Base-by-base conservation (phyloP, 2,113 vertebrate genomes). In the Pagrus major region DNA sequence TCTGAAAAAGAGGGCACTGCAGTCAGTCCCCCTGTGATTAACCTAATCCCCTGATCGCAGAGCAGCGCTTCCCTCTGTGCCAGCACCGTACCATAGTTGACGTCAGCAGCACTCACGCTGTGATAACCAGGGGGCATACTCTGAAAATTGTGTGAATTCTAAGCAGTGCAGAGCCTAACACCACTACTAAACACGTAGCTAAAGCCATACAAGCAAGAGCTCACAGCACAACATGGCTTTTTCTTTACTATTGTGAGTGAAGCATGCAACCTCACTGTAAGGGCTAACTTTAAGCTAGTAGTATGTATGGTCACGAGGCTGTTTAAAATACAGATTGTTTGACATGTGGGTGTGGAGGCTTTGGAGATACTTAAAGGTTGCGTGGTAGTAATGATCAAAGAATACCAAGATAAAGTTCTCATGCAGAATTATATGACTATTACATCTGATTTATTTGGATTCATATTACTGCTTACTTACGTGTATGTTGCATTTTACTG, bases 1-100 rank as follows among this genome's bases (percentile, higher is more conserved):
- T 65, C 68, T 83, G 74, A 90, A 88, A 81, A 89, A 76, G 65
- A 86, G 88, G 89, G 72, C 84, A 74, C 31, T 76, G 80, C 86
- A 73, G 82, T 83, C 74, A 71, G 75, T 69, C 65, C 75, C 77
- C 42, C 80, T 65, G 88, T 86, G 85, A 88, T 91, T 76, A 90
- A 88, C 86, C 84, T 88, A 87, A 90, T 92, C 89, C 88, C 64
- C 71, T 70, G 29, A 55, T 71, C 47, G 23, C 81, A 78, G 75
- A 75, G 86, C 44, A 23, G 77, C 29, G 33, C 76, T 80, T 64
- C 79, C 66, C 65, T 78, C 74, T 39, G 51, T 61, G 84, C 75
- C 73, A 85, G 54, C 65, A 76, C 63, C 61, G 23, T 39, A n/a
- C 84, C 23, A 3, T 46, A 23, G 70, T 47, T 87, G 80, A 89